These are phyloP conservation scores for Pantala flavescens DNA, from an alignment of 1,140 invertebrate genomes.

Conservation along the genomic window DNA sequence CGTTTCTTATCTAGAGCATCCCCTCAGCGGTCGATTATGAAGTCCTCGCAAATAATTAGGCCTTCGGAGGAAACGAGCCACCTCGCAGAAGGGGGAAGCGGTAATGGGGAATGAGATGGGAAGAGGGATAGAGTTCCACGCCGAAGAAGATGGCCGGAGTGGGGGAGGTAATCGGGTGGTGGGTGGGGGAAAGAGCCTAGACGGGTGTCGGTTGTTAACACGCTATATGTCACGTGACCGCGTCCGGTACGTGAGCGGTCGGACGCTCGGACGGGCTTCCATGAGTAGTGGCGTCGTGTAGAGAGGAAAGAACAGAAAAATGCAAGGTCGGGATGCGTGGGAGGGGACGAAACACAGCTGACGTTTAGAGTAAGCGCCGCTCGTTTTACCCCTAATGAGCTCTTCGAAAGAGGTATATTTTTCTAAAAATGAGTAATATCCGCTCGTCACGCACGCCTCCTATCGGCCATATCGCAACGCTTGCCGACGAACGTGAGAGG, in stretches of 20 bases:
- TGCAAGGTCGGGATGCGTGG: neutral
- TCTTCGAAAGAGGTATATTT: neutral
- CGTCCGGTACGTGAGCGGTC: neutral
- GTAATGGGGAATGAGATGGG: too few relatives aligned
- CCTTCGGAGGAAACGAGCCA: too few relatives aligned
- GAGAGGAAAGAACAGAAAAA: neutral
- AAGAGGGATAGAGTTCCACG: neutral
- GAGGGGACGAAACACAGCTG: neutral
- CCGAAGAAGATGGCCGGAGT: neutral
- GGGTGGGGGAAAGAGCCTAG: neutral
- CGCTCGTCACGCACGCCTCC: too few relatives aligned
- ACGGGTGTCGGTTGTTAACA: constrained; percentile 4
- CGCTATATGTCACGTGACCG: constrained; percentile 7
- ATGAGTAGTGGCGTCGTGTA: neutral
- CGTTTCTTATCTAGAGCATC: too few relatives aligned
- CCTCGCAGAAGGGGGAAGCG: too few relatives aligned
- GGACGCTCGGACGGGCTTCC: neutral
- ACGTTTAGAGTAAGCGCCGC: neutral
- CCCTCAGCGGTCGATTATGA: too few relatives aligned
- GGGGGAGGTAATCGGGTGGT: neutral
- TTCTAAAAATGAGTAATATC: too few relatives aligned
- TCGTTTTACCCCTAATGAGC: neutral
- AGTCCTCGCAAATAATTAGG: too few relatives aligned
- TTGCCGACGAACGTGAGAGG: too few relatives aligned
- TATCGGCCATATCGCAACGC: too few relatives aligned